Evolutionary conservation across 2,797 vertebrate species (phyloP).

Genomic region (Danio kyathit): DNA sequence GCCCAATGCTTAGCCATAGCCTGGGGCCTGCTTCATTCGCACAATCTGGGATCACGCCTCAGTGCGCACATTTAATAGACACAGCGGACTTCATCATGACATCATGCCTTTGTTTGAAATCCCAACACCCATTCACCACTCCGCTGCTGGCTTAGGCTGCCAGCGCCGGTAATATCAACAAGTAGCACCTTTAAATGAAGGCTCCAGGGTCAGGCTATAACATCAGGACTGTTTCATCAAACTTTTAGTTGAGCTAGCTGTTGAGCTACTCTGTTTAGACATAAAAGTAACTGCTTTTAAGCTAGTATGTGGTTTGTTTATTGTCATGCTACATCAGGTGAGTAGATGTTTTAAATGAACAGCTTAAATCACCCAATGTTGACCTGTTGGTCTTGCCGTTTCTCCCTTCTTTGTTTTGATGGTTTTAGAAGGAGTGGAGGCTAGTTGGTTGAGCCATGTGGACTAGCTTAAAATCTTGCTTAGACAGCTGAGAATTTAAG

Average conservation of each 20-base stretch:
- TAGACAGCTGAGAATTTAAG: neutral
- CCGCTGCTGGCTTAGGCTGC: conserved; percentile 62
- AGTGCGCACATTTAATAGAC: conserved; percentile 79
- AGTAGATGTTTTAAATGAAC: neutral
- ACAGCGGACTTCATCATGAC: conserved; percentile 80
- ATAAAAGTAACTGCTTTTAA: no score
- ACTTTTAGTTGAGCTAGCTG: neutral
- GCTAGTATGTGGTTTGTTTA: neutral
- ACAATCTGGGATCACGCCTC: conserved; percentile 84
- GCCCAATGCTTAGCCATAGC: conserved; percentile 73
- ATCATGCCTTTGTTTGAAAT: conserved; percentile 84
- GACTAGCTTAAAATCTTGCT: neutral
- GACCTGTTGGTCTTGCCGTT: neutral
- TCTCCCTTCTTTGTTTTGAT: neutral
- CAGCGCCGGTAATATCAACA: conserved; percentile 64
- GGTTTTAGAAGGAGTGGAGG: neutral
- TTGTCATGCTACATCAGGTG: neutral
- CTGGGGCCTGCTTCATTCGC: conserved; percentile 76
- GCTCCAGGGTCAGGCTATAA: conserved; percentile 26
- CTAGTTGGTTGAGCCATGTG: neutral
- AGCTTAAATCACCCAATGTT: neutral
- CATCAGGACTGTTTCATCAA: conserved; percentile 11
- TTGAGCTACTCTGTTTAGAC: neutral
- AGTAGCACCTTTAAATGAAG: conserved; percentile 58
- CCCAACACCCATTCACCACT: conserved; percentile 76